Conservation (phyloP, 2,888 invertebrate species). For the Falcaria lacertinaria region DNA sequence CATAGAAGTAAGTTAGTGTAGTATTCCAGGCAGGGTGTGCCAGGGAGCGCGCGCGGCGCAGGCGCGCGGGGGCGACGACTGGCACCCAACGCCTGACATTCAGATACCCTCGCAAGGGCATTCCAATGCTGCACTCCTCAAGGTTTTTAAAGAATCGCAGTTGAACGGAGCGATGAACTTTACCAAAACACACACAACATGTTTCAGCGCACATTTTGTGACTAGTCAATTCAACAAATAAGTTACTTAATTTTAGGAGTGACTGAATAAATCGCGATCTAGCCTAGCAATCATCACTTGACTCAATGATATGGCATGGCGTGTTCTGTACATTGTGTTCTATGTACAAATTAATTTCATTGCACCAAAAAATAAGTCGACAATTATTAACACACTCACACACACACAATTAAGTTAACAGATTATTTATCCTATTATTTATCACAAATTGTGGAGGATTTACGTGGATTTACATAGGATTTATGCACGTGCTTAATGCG, state of each 20-base stretch:
- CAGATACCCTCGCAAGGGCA: slow-evolving; percentile 71
- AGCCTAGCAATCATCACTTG: no score
- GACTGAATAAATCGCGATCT: neutral
- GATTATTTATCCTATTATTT: no score
- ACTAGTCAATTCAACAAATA: neutral
- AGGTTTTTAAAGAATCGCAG: slow-evolving; percentile 33
- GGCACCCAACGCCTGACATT: slow-evolving; percentile 70
- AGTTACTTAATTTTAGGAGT: neutral
- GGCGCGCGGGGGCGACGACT: slow-evolving; percentile 71
- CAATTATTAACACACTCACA: no score
- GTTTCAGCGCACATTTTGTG: neutral
- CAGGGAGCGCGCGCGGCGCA: slow-evolving; percentile 35
- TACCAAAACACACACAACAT: slow-evolving; percentile 3
- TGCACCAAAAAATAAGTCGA: no score
- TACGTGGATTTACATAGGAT: no score
- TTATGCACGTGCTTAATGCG: no score
- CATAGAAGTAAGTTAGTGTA: slow-evolving; percentile 17
- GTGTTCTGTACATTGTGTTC: neutral
- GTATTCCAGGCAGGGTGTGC: slow-evolving; percentile 38
- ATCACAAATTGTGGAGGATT: no score
- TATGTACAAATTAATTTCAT: no score
- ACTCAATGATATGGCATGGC: neutral
- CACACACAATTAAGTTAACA: no score
- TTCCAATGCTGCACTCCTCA: slow-evolving; percentile 66
- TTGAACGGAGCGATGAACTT: slow-evolving; percentile 10